Evolutionary conservation across 2,113 vertebrate species (phyloP), one percentile per base, ranked within the genome.

Genomic region (Furnarius figulus): DNA sequence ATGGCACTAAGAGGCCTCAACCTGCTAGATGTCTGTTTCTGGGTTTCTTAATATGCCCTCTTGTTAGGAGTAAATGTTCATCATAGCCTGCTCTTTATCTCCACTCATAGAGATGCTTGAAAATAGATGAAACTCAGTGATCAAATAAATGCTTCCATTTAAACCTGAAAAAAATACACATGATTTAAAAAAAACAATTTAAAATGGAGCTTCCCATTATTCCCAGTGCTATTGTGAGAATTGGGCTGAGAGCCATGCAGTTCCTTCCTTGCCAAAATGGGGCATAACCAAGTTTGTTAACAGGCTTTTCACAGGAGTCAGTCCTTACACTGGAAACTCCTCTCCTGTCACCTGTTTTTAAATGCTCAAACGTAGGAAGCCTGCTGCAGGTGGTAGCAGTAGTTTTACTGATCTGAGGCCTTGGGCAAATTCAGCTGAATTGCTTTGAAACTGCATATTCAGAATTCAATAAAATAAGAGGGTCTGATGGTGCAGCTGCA

Each of bases 391-490:
- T 97, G 97, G 93, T 96, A 97, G 98, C 96, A 49, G 96, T 95
- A 96, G 90, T 97, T 98, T 97, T 94, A 66, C 95, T 97, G 95
- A 97, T 97, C 97, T 55, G 73, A 97, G 96, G 98, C 97, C 97
- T 96, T 97, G 96, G 96, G 98, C 97, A 95, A 94, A 97, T 97
- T 98, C 97, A 97, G 97, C 78, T 98, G 97, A 97, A 98, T 98
- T 95, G 97, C 97, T 98, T 97, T 98, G 97, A 98, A 98, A 98
- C 97, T 62, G 95, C 97, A 93, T 97, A 98, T 98, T 98, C 97
- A 97, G 93, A 98, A 98, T 98, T 98, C 98, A 98, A 97, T 98
- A 98, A 98, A 98, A 98, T 96, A 96, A 98, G 97, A 97, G 97
- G 91, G 95, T 95, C 95, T 97, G 96, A 95, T 98, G 97, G 97